These are phyloP conservation scores for Agapostemon virescens DNA, from an alignment of 2,888 invertebrate genomes.

Conservation along the genomic window DNA sequence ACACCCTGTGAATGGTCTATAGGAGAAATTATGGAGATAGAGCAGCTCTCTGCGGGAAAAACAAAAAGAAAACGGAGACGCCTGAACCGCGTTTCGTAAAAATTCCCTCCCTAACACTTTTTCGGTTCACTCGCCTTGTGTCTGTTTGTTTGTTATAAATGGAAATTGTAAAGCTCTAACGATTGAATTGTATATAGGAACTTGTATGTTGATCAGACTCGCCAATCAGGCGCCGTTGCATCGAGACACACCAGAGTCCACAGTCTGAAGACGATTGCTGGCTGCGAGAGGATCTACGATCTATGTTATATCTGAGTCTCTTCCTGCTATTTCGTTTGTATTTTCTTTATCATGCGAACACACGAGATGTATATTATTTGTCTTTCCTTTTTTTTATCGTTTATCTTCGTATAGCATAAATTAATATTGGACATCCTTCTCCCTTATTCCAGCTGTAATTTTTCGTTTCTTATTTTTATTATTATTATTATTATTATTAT, in stretches of 20 bases:
- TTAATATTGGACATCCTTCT: conserved; percentile 44
- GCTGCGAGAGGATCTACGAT: conserved; percentile 40
- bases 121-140: conserved; percentile 37
- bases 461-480: conserved; percentile 10
- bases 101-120: conserved; percentile 38
- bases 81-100: conserved; percentile 55
- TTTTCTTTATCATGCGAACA: conserved; percentile 47
- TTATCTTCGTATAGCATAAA: conserved; percentile 63
- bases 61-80: too few species aligned
- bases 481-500: neutral
- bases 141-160: conserved; percentile 39
- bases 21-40: conserved; percentile 16
- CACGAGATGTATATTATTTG: conserved; percentile 66
- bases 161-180: conserved; percentile 67
- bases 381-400: too few species aligned
- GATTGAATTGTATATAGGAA: conserved; percentile 73
- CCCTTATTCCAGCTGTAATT: conserved; percentile 41
- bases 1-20: too few species aligned
- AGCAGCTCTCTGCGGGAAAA: conserved; percentile 58
- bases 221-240: conserved; percentile 50
- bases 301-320: conserved; percentile 26
- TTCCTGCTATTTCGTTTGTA: conserved; percentile 48
- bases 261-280: conserved; percentile 49
- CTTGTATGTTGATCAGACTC: conserved; percentile 59
- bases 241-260: conserved; percentile 42